Evolutionary conservation across 2,888 invertebrate genomes (phyloP).

Genomic region (Protodeltote pygarga): DNA sequence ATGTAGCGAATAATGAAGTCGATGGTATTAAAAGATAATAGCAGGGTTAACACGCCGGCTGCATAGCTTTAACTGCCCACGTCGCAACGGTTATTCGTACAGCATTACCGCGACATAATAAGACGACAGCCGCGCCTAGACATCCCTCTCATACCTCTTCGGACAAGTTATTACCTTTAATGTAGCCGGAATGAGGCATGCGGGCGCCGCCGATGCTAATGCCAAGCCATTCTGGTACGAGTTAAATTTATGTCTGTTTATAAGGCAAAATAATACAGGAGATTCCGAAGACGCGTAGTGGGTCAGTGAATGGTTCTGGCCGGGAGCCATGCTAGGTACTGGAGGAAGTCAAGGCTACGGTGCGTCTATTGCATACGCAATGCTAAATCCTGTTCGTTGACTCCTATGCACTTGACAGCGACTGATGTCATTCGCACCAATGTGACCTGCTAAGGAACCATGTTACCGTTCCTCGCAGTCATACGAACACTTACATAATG

Average conservation of each 20-base stretch:
- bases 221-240: slow-evolving; percentile 18
- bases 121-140: slow-evolving; percentile 42
- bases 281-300: slow-evolving; percentile 65
- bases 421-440: slow-evolving; percentile 82
- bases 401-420: slow-evolving; percentile 82
- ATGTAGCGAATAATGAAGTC: slow-evolving; percentile 82
- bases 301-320: slow-evolving; percentile 82
- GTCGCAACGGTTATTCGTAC: slow-evolving; percentile 56
- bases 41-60: slow-evolving; percentile 76
- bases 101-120: slow-evolving; percentile 50
- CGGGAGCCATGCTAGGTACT: slow-evolving; percentile 67
- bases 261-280: slow-evolving; percentile 55
- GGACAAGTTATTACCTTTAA: slow-evolving; percentile 34
- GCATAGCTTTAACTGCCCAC: slow-evolving; percentile 67
- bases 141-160: slow-evolving; percentile 41
- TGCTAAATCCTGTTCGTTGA: slow-evolving; percentile 82
- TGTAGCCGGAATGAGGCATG: slow-evolving; percentile 28
- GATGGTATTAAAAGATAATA: slow-evolving; percentile 86
- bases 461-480: slow-evolving; percentile 81
- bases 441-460: slow-evolving; percentile 83
- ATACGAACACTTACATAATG: slow-evolving; percentile 81
- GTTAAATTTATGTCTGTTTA: slow-evolving; percentile 29
- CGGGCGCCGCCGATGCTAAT: slow-evolving; percentile 35
- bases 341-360: slow-evolving; percentile 78
- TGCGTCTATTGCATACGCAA: slow-evolving; percentile 79